Evolutionary conservation across 2,888 invertebrate genomes (phyloP).

Genomic region (Scelioninae gen. 1): DNA sequence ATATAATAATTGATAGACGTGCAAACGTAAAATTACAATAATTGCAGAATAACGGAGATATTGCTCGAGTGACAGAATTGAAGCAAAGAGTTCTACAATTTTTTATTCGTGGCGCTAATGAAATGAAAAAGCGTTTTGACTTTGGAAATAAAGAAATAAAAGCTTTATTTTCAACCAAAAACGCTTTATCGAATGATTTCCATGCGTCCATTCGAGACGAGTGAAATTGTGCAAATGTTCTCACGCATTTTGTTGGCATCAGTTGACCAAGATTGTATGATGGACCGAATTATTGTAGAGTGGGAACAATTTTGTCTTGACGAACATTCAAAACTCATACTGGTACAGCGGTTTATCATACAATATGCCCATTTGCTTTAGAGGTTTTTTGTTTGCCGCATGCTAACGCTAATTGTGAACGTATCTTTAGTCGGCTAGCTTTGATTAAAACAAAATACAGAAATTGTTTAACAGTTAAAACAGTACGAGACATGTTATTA

Average conservation of each 20-base stretch:
- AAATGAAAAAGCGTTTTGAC: constrained; percentile 22
- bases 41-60: too few species aligned
- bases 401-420: constrained; percentile 10
- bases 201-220: constrained; percentile 6
- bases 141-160: constrained; percentile 3
- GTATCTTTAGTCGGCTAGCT: neutral
- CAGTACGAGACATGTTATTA: constrained; percentile 8
- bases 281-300: neutral
- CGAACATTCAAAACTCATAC: neutral
- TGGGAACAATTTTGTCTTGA: neutral
- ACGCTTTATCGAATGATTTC: constrained; percentile 14
- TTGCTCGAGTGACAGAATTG: neutral
- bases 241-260: constrained; percentile 1
- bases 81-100: neutral
- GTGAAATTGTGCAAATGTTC: constrained; percentile 2
- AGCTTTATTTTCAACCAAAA: constrained; percentile 12
- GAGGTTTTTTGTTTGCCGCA: constrained; percentile 26
- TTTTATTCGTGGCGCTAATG: neutral
- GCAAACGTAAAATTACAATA: too few species aligned
- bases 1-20: too few species aligned
- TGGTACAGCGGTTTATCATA: constrained; percentile 11
- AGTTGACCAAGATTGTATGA: neutral
- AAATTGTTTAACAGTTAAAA: constrained; percentile 2
- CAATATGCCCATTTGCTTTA: constrained; percentile 16
- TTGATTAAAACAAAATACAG: constrained; percentile 13